These are phyloP conservation scores for Tauraco erythrolophus DNA, from an alignment of 2,113 vertebrate species.

Conservation along the genomic window DNA sequence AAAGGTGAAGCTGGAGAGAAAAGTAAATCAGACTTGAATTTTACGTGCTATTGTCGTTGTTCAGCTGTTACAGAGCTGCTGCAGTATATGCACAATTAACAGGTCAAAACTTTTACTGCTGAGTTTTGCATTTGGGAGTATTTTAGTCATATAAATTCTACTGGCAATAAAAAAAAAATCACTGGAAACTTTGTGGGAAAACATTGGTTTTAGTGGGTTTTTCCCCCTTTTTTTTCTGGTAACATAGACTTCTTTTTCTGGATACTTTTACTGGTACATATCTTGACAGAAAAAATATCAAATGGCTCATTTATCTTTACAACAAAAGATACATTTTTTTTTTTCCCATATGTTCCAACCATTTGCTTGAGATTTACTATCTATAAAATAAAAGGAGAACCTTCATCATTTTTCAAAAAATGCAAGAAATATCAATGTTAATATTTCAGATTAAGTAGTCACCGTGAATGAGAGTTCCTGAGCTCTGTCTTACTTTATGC, in stretches of 20 bases:
- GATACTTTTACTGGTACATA: not conserved
- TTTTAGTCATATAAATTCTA: not conserved
- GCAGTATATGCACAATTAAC: not conserved
- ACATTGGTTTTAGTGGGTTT: too few relatives aligned
- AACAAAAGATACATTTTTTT: not conserved
- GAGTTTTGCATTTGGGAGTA: not conserved
- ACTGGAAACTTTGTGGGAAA: not conserved
- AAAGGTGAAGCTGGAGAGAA: not conserved
- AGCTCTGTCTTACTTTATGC: not conserved
- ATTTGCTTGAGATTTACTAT: not conserved
- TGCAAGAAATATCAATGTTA: not conserved
- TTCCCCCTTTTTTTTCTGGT: not conserved
- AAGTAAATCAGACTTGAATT: not conserved
- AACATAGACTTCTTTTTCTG: not conserved
- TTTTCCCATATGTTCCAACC: not conserved
- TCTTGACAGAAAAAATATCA: not conserved
- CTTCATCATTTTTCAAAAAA: not conserved
- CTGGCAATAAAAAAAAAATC: not conserved
- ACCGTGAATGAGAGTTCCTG: not conserved
- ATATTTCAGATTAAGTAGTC: not conserved
- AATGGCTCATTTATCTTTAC: not conserved
- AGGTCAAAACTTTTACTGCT: not conserved
- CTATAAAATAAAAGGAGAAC: not conserved
- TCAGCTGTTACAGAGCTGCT: not conserved
- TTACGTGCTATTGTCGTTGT: not conserved